phyloP scores from a whole-genome alignment of 2,113 vertebrate genomes.

The Bos taurus region DNA sequence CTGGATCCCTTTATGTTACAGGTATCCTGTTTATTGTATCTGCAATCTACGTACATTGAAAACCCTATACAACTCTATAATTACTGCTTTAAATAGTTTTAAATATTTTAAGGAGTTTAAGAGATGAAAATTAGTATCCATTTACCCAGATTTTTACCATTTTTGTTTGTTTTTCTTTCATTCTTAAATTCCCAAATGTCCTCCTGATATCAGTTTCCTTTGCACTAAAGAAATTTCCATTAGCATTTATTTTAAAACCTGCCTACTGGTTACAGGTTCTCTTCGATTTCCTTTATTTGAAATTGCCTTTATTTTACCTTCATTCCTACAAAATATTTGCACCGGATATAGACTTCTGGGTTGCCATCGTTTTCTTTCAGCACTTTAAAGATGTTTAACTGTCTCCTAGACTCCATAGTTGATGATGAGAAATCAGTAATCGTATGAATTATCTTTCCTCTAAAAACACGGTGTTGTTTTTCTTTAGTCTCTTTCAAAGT shows the following conservation, averaged over 20 bases:
- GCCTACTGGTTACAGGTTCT: background rate
- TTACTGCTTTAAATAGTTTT: background rate
- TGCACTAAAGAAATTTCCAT: background rate
- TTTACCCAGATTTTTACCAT: background rate
- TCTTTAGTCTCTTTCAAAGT: background rate
- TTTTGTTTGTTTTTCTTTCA: background rate
- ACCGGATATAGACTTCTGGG: background rate
- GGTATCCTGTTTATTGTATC: background rate
- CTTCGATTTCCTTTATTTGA: background rate
- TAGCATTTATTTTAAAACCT: background rate
- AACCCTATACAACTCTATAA: background rate
- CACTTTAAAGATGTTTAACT: background rate
- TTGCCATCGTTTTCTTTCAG: background rate
- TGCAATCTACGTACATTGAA: background rate
- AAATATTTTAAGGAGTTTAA: background rate
- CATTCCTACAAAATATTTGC: background rate
- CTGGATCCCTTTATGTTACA: background rate
- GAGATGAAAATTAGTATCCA: background rate
- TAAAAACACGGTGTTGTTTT: background rate
- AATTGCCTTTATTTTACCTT: background rate
- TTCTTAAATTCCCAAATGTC: background rate
- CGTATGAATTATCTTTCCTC: background rate
- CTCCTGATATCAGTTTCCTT: background rate
- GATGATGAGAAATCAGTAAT: background rate
- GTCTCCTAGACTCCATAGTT: background rate